phyloP scores from a whole-genome alignment of 2,797 vertebrate genomes.

The Platyrinchus mystaceus region DNA sequence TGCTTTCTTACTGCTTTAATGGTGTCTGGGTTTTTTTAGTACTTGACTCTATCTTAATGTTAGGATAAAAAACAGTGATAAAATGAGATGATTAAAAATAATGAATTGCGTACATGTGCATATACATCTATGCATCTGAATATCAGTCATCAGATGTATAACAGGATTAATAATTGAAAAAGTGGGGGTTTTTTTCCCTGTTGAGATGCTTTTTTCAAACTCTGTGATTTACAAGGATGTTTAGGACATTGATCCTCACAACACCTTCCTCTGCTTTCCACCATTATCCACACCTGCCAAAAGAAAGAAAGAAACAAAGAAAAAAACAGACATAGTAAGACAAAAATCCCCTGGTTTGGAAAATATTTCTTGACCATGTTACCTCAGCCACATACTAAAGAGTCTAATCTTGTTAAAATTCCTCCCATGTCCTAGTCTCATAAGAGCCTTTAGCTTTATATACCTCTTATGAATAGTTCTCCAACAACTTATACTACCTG shows the following conservation, averaged over 20 bases:
- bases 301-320: neutral
- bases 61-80: neutral
- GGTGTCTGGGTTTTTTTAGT: neutral
- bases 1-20: neutral
- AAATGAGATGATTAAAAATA: neutral
- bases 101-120: neutral
- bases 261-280: neutral
- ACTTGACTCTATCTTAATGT: neutral
- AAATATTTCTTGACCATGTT: neutral
- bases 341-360: neutral
- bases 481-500: neutral
- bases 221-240: neutral
- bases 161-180: neutral
- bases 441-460: neutral
- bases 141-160: neutral
- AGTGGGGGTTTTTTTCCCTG: neutral
- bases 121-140: neutral
- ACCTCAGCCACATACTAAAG: neutral
- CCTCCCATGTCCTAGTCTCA: neutral
- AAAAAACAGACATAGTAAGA: neutral
- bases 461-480: neutral
- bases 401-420: neutral
- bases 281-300: neutral
- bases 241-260: neutral
- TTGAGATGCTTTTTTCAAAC: neutral